Conservation (phyloP, 2,888 invertebrate species). For the Lycophotia porphyrea region DNA sequence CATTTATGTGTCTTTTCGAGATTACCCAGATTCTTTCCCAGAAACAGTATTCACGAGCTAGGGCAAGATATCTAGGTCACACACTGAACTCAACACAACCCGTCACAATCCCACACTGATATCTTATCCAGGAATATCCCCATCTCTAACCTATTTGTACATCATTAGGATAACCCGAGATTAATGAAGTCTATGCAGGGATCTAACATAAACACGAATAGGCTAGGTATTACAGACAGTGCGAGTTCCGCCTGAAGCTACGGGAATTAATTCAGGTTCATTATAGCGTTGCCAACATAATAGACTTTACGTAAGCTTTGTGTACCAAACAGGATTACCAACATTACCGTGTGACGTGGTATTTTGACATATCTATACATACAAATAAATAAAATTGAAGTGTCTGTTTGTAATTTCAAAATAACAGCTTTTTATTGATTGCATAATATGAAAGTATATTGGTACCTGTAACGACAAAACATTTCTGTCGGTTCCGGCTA, state of each 20-base stretch:
- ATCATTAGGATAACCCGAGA: constrained; percentile 18
- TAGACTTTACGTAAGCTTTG: constrained; percentile 53
- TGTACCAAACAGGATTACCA: constrained; percentile 46
- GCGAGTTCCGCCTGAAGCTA: constrained; percentile 28
- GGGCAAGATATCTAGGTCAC: background rate
- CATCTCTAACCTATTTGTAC: background rate
- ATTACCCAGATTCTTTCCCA: background rate
- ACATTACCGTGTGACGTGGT: constrained; percentile 22
- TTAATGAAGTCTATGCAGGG: constrained; percentile 21
- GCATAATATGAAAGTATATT: no score
- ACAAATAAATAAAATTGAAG: no score
- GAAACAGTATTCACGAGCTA: background rate
- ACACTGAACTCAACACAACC: background rate
- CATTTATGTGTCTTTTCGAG: background rate
- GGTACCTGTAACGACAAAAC: background rate
- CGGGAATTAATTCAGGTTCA: constrained; percentile 44
- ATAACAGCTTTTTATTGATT: no score
- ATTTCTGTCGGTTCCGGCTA: no score
- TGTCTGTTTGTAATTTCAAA: no score
- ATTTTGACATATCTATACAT: background rate
- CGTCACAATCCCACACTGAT: background rate
- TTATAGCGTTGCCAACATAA: constrained; percentile 34
- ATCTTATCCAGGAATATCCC: background rate
- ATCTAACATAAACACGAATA: constrained; percentile 13
- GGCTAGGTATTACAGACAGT: constrained; percentile 17